Evolutionary conservation across 2,888 invertebrate genomes (phyloP).

Genomic region (Poecilus cupreus): DNA sequence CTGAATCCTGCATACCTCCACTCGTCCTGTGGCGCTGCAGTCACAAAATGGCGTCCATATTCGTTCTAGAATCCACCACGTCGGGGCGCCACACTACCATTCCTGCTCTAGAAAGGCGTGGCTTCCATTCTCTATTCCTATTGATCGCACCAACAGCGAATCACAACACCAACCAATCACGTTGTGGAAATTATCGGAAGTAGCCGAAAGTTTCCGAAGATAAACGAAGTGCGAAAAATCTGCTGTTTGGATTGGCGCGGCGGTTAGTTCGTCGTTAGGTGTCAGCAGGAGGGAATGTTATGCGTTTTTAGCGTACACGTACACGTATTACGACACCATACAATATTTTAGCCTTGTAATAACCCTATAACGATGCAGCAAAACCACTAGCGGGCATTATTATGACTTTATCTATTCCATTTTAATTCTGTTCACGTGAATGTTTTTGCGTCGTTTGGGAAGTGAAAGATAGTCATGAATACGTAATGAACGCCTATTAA

Average conservation of each 20-base stretch:
- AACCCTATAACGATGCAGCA: not conserved
- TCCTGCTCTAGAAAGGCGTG: conserved; percentile 15
- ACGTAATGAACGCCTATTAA: conserved; percentile 54
- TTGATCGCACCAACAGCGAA: conserved; percentile 4
- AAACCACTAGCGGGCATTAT: too few relatives aligned
- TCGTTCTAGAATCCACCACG: not conserved
- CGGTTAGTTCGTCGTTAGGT: not conserved
- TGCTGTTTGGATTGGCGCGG: not conserved
- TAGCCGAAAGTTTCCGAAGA: not conserved
- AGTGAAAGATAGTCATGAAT: conserved; percentile 1
- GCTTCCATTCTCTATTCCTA: not conserved
- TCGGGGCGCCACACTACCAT: not conserved
- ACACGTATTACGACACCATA: not conserved
- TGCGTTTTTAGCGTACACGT: not conserved
- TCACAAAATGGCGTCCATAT: not conserved
- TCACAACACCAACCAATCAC: not conserved
- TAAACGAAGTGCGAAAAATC: not conserved
- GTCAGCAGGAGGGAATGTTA: not conserved
- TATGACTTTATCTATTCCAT: not conserved
- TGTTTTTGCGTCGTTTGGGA: too few relatives aligned
- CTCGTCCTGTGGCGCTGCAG: not conserved
- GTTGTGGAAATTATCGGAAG: not conserved
- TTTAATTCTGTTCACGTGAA: not conserved
- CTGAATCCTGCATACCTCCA: not conserved
- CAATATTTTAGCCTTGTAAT: not conserved